These are phyloP conservation scores for Porites lobata DNA, from an alignment of 92 coral and sea anemone genomes.

Conservation along the genomic window DNA sequence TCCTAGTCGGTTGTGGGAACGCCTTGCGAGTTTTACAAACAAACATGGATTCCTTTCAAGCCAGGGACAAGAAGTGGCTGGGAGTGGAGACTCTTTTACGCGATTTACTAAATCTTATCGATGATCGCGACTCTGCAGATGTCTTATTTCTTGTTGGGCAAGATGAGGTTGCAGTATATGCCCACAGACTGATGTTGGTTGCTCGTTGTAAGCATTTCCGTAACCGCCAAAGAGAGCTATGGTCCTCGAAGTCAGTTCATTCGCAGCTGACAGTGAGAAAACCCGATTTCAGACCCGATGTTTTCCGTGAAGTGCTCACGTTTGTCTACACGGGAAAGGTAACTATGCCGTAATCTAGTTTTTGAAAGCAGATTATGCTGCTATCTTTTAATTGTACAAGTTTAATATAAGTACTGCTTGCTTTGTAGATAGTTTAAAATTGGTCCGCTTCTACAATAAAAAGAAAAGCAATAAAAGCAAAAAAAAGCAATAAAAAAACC, in stretches of 20 bases:
- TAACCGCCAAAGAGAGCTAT: slow-evolving; percentile 73
- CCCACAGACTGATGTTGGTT: slow-evolving; percentile 82
- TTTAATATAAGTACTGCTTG: too few species aligned
- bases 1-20: background rate
- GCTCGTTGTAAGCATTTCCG: slow-evolving; percentile 81
- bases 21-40: background rate
- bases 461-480: too few species aligned
- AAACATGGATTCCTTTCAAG: slow-evolving; percentile 73
- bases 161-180: slow-evolving; percentile 72
- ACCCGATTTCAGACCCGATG: slow-evolving; percentile 75
- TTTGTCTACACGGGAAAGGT: slow-evolving; percentile 97
- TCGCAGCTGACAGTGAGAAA: slow-evolving; percentile 77
- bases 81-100: slow-evolving; percentile 77
- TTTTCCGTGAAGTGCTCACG: slow-evolving; percentile 87
- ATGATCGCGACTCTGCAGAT: slow-evolving; percentile 88
- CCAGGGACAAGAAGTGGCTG: slow-evolving; percentile 67
- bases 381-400: background rate
- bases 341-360: background rate
- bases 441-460: background rate
- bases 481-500: too few species aligned
- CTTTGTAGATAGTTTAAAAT: background rate
- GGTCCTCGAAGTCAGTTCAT: slow-evolving; percentile 71
- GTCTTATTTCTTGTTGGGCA: slow-evolving; percentile 87
- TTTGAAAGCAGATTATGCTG: background rate
- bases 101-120: slow-evolving; percentile 78